These are phyloP conservation scores for Ibidorhyncha struthersii DNA, from an alignment of 2,113 vertebrate species.

Conservation along the genomic window DNA sequence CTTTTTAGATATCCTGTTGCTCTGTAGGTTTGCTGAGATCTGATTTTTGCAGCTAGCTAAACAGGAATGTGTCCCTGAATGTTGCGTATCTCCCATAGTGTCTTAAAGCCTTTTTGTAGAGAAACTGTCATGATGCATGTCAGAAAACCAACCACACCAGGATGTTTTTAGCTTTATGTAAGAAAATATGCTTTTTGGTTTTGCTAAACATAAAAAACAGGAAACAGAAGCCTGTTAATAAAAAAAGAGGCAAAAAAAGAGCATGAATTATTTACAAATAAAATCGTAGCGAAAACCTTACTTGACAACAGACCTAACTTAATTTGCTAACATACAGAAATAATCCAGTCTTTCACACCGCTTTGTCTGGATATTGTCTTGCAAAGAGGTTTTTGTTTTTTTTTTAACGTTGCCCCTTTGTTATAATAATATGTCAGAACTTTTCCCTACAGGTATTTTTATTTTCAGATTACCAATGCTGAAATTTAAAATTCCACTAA, in stretches of 20 bases:
- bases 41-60: neutral
- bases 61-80: neutral
- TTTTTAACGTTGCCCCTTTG: neutral
- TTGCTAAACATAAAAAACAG: neutral
- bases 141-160: neutral
- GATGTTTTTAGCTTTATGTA: constrained; percentile 5
- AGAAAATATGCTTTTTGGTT: neutral
- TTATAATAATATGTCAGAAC: neutral
- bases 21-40: neutral
- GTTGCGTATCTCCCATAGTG: neutral
- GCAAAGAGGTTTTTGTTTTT: neutral
- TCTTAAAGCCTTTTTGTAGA: constrained; percentile 21
- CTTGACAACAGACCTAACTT: neutral
- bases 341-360: neutral
- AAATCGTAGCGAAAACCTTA: neutral
- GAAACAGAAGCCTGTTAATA: neutral
- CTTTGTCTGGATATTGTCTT: neutral
- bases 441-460: neutral
- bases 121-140: neutral
- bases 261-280: constrained; percentile 18
- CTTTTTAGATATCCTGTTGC: neutral
- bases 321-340: neutral
- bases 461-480: neutral
- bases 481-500: constrained; percentile 1
- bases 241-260: neutral